A percentile compares a stretch with the other conserved stretches of the same genome.
Conservation (phyloP, 2,113 vertebrate species). For the Tragulus kanchil region DNA sequence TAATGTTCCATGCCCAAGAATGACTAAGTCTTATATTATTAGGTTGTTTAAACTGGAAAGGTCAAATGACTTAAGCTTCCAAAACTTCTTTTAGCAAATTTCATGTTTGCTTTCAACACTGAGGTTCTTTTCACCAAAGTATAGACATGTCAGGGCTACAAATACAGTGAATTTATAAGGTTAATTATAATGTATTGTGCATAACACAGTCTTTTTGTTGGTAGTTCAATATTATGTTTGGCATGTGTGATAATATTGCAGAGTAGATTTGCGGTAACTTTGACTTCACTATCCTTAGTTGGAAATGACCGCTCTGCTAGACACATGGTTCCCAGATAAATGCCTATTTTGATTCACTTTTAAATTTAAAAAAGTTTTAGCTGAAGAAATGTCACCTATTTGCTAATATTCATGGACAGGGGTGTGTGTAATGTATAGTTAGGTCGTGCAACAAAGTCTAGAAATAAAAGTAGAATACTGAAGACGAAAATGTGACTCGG, state of each 20-base stretch:
- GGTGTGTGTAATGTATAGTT: background rate
- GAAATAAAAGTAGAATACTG: background rate
- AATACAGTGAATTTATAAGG: slow-evolving; percentile 71
- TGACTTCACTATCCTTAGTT: slow-evolving; percentile 61
- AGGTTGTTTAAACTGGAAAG: slow-evolving; percentile 72
- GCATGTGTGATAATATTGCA: slow-evolving; percentile 62
- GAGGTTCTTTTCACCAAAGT: slow-evolving; percentile 62
- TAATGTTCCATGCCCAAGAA: slow-evolving; percentile 76
- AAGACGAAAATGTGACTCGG: slow-evolving; percentile 5
- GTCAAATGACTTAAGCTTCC: slow-evolving; percentile 74
- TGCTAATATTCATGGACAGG: background rate
- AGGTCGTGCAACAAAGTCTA: background rate
- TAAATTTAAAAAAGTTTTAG: slow-evolving; percentile 30
- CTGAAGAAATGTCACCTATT: slow-evolving; percentile 12
- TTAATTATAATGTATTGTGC: slow-evolving; percentile 71
- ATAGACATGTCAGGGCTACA: background rate
- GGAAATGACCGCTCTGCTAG: slow-evolving; percentile 68
- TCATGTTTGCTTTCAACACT: slow-evolving; percentile 73
- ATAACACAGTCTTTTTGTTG: slow-evolving; percentile 68
- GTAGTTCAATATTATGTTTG: slow-evolving; percentile 79
- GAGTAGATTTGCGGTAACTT: slow-evolving; percentile 66
- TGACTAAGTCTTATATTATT: slow-evolving; percentile 74
- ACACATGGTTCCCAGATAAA: slow-evolving; percentile 43
- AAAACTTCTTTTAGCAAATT: slow-evolving; percentile 76
- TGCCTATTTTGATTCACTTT: slow-evolving; percentile 45